Evolutionary conservation across 2,797 vertebrate genomes (phyloP), one percentile per base, ranked within the genome.

Genomic region (Sebastiscus tertius): DNA sequence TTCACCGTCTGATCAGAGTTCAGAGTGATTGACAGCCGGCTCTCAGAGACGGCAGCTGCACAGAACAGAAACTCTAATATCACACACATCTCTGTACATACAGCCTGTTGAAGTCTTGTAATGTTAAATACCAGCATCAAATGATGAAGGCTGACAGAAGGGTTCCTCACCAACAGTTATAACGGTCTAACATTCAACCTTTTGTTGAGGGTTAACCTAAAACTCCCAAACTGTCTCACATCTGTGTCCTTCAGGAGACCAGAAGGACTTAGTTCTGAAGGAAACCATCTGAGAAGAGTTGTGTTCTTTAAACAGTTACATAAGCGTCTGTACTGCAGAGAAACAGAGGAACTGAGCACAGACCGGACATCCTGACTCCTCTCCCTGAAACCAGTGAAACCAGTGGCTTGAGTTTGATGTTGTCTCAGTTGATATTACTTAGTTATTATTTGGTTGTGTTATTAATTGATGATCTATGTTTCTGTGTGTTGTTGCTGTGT

Each of bases 311-410:
- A 56, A 26, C 54, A 75, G 73, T 87, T 82, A 22, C 22, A 63
- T 79, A 78, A 79, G 74, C 65, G 63, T 73, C 52, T 86, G 56
- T 54, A 18, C 26, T 72, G 77, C 62, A 72, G 39, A 66, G 18
- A 71, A n/a, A 58, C n/a, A 55, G 29, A 54, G 12, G 58, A 77
- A 66, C 11, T n/a, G 27, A 27, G 7, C 2, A 60, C 12, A 54
- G 6, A 63, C 9, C 39, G 60, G 31, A 12, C 9, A 33, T 27
- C 8, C 6, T 7, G 31, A 26, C 24, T 67, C 3, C 26, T 55
- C 3, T 75, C 2, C 29, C 4, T 39, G 39, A 33, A 18, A 33
- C 31, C 6, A 22, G 12, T 20, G 22, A 56, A 54, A 56, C 4
- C 20, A 20, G 1, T 20, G 5, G 18, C 16, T 36, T 75, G 26